phyloP scores from a whole-genome alignment of 2,888 invertebrate genomes.

The Branchellion lobata region DNA sequence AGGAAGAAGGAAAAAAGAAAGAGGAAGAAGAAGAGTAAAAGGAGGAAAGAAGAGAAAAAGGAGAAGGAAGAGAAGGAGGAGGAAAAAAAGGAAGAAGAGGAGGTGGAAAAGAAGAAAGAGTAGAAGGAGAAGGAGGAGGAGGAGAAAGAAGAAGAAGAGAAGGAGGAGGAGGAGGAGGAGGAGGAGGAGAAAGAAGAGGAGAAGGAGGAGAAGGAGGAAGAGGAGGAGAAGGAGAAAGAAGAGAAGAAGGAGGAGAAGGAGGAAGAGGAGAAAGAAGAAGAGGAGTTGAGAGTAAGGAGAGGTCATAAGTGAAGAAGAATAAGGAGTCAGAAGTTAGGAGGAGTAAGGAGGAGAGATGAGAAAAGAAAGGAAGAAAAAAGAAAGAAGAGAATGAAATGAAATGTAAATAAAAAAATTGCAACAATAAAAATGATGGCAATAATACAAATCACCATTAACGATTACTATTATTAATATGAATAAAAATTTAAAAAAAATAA shows the following conservation, averaged over 20 bases:
- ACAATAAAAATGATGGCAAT: slow-evolving; percentile 68
- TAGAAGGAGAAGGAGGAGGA: not conserved
- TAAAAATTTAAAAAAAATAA: too few species aligned
- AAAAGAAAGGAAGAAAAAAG: too few species aligned
- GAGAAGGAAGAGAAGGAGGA: not conserved
- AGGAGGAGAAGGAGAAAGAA: not conserved
- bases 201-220: not conserved
- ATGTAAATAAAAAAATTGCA: not conserved
- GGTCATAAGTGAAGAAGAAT: too few species aligned
- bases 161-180: too few species aligned
- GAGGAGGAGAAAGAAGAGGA: not conserved
- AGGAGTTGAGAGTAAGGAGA: too few species aligned
- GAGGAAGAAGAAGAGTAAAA: not conserved
- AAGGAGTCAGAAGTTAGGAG: too few species aligned
- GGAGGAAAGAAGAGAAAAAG: not conserved
- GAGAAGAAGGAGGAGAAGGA: not conserved
- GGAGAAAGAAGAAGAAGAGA: not conserved
- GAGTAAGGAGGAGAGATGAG: too few species aligned
- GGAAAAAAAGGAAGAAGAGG: not conserved
- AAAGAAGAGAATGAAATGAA: too few species aligned
- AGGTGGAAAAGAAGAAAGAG: too few species aligned
- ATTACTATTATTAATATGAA: too few species aligned
- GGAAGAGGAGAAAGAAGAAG: too few species aligned
- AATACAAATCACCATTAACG: too few species aligned
- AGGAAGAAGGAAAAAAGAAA: not conserved